Percentiles rank a stretch among this genome's conserved stretches.
These are phyloP conservation scores for Tenrec ecaudatus DNA, from an alignment of 2,113 vertebrate species.

Conservation along the genomic window DNA sequence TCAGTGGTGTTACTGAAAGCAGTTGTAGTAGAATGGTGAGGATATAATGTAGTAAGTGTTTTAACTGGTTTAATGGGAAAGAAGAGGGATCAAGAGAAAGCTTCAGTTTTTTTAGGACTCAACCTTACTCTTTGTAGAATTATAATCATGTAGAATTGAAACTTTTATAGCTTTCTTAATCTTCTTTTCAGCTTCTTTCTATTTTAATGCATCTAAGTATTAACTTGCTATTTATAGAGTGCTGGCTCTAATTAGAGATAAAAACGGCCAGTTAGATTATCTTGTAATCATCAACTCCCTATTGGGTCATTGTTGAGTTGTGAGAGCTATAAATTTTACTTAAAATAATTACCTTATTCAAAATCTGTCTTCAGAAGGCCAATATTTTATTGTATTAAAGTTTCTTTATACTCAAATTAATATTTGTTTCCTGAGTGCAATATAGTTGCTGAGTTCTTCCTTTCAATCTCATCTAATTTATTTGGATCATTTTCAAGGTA, in stretches of 20 bases:
- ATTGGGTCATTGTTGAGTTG: no score
- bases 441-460: constrained; percentile 19
- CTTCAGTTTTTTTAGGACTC: background rate
- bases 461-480: constrained; percentile 37
- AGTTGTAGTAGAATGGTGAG: background rate
- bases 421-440: constrained; percentile 16
- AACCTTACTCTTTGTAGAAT: background rate
- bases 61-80: background rate
- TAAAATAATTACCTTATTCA: background rate
- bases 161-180: background rate
- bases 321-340: no score
- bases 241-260: no score
- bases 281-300: no score
- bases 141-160: background rate
- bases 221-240: no score
- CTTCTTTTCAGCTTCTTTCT: background rate
- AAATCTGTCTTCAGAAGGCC: background rate
- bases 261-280: no score
- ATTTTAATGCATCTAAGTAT: no score
- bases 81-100: background rate
- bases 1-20: background rate
- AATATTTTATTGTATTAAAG: constrained; percentile 7
- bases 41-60: background rate
- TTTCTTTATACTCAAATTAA: constrained; percentile 34
- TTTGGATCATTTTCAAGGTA: constrained; percentile 20